A percentile compares a stretch with the other conserved stretches of the same genome.
Conservation (phyloP, 1,140 invertebrate genomes). For the Akabosia matsudoensis region DNA sequence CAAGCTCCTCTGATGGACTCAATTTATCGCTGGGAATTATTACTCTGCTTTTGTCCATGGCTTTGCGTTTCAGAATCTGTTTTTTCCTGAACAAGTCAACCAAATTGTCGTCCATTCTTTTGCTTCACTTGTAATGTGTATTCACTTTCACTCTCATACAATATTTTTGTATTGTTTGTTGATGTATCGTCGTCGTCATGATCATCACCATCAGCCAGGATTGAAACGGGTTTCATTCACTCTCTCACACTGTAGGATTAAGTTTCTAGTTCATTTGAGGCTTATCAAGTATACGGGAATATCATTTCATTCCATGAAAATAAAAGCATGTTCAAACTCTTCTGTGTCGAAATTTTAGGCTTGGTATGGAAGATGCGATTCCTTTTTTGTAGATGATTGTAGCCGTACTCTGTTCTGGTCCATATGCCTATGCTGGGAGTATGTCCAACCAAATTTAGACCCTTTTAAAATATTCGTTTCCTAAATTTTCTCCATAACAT, state of each 20-base stretch:
- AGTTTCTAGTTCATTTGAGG: constrained; percentile 9
- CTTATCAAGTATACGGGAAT: background rate
- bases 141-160: background rate
- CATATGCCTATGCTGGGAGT: too few relatives aligned
- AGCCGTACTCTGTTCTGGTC: too few relatives aligned
- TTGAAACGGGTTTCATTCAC: background rate
- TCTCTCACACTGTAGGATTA: background rate
- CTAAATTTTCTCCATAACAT: too few relatives aligned
- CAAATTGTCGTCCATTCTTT: background rate
- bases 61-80: background rate
- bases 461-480: too few relatives aligned
- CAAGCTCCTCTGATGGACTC: background rate
- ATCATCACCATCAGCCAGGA: too few relatives aligned
- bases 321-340: background rate
- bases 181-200: background rate
- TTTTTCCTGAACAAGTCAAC: background rate
- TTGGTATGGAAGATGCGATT: too few relatives aligned
- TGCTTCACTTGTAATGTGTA: background rate
- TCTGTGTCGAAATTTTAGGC: background rate
- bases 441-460: too few relatives aligned
- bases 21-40: constrained; percentile 12
- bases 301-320: background rate
- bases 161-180: background rate
- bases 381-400: background rate
- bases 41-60: background rate